Evolutionary conservation across 1,140 invertebrate species (phyloP), one percentile per base, ranked within the genome.

Genomic region (Rhopalosiphum maidis): DNA sequence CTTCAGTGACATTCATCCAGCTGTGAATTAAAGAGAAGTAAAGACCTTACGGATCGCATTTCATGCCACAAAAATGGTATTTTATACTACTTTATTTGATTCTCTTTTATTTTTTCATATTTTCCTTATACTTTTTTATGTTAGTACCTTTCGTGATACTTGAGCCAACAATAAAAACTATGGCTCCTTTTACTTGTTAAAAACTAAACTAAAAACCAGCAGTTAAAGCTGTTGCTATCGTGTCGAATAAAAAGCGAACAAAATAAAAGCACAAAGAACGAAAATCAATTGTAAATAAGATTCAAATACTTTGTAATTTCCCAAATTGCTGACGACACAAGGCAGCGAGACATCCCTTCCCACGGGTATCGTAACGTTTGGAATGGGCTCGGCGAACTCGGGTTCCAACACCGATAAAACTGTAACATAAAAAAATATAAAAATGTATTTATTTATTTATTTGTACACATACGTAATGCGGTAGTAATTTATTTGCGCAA

Each of bases 271-370:
- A 82, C 91, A 48, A 48, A 37, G 41, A 23, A 37, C 4, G 7
- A 46, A 92, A 92, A 92, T 48, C 90, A 77, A 77, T 94, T 55
- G 95, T 96, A 96, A 91, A 91, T 92, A 92, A 82, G 77, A 82
- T 92, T 83, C 41, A 92, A 92, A 92, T 92, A 92, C 98, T 97
- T 98, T 98, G 95, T 98, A 98, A 94, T 96, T 96, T 94, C 98
- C 97, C 94, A 98, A 96, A 95, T 98, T 98, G 94, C 98, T 97
- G 55, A 98, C 97, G 91, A 98, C 97, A 94, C 98, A 98, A 25
- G 98, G 97, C 94, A 98, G 95, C 94, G 97, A 98, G 82, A 98
- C 98, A 95, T 98, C 98, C 94, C 98, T 96, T 94, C 98, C 98
- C 54, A 98, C 96, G 89, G 98, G 97, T 91, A 98, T 98, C 18